Evolutionary conservation across 2,888 invertebrate species (phyloP), one percentile per base, ranked within the genome.

Genomic region (Lamellibrachia satsuma): DNA sequence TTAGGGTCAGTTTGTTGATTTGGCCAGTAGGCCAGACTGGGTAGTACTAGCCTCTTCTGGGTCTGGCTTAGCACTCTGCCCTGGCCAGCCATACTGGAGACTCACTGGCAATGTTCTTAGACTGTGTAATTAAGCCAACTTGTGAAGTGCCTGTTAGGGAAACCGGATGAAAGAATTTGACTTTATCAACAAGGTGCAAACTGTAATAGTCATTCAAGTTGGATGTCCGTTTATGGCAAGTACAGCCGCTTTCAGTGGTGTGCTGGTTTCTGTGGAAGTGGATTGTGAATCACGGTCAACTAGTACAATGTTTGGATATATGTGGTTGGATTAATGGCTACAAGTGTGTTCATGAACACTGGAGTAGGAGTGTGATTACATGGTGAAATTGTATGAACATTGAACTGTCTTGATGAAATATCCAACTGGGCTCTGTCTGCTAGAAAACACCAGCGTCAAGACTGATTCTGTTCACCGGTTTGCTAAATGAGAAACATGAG

Each of bases 1-100:
- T n/a, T 75, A 75, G 75, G 75, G 75, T 75, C 75, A 75, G 75
- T 75, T 75, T 75, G 75, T 75, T 75, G 75, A 75, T 75, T 75
- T 75, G 75, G 75, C 75, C 75, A 75, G 75, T 75, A 75, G 55
- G 75, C 75, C n/a, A 39, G 22, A 11, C 75, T 75, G 75, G 22
- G n/a, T 75, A 4, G 22, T 75, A 39, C 39, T 39, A 39, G 75
- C 22, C 6, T 75, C 75, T 75, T 75, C 22, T 75, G 22, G 22
- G n/a, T 75, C 75, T 22, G 22, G 4, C 75, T 6, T 75, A 15
- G 22, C 75, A 22, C 75, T 75, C 75, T 4, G 22, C 75, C 15
- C 75, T 22, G 22, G 75, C 3, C 75, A 75, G 15, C 3, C 75
- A 55, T 75, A 75, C 75, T 4, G 75, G n/a, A 75, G 75, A 75